These are phyloP conservation scores for Pseudolycoriella hygida DNA, from an alignment of 2,888 invertebrate species.

Conservation along the genomic window DNA sequence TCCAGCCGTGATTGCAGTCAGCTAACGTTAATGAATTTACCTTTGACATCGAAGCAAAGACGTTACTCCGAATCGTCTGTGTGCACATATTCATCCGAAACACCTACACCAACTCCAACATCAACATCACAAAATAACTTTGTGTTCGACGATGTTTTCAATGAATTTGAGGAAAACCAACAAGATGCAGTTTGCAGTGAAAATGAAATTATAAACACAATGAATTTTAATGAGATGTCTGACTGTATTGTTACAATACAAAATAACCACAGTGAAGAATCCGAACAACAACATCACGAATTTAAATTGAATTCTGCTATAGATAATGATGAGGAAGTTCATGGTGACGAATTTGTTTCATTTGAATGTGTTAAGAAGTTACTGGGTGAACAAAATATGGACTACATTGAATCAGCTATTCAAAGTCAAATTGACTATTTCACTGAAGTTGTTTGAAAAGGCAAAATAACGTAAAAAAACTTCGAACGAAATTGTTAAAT, in stretches of 20 bases:
- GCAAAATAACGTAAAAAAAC: no score
- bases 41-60: neutral
- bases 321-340: constrained; percentile 6
- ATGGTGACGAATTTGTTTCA: constrained; percentile 23
- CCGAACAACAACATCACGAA: neutral
- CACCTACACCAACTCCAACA: constrained; percentile 6
- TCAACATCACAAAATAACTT: constrained; percentile 9
- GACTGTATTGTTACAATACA: constrained; percentile 30
- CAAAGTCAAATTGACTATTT: constrained; percentile 6
- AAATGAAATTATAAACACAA: constrained; percentile 22
- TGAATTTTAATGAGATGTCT: constrained; percentile 31
- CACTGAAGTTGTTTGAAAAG: constrained; percentile 3
- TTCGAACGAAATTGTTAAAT: no score
- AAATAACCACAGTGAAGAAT: constrained; percentile 13
- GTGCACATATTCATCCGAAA: constrained; percentile 6
- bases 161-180: constrained; percentile 8
- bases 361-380: constrained; percentile 29
- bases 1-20: neutral
- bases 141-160: constrained; percentile 13
- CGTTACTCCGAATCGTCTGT: constrained; percentile 8
- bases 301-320: neutral
- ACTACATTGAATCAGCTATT: constrained; percentile 8
- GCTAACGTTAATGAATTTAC: neutral
- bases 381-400: constrained; percentile 18
- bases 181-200: neutral